Conservation (phyloP, 2,888 invertebrate species). For the Meandrusa payeni region DNA sequence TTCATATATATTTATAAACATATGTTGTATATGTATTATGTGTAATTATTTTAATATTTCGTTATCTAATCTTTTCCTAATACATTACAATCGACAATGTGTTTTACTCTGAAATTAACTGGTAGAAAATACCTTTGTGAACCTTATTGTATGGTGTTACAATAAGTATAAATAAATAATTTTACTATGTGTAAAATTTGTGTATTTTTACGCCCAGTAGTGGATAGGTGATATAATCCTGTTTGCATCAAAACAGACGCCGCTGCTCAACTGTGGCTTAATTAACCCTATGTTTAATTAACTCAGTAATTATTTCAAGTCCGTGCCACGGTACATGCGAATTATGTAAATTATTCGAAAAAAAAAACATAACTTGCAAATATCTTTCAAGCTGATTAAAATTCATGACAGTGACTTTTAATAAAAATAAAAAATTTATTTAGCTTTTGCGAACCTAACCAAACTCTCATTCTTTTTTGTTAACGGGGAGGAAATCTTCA, state of each 20-base stretch:
- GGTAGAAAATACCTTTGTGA: no score
- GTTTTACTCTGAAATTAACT: no score
- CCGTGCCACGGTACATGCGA: constrained; percentile 7
- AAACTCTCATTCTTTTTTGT: no score
- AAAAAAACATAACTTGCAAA: constrained; percentile 8
- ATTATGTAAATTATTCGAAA: constrained; percentile 20
- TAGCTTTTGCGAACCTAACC: no score
- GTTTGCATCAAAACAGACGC: constrained; percentile 15
- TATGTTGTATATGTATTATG: no score
- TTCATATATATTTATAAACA: no score
- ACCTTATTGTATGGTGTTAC: no score
- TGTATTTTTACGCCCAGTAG: constrained; percentile 16
- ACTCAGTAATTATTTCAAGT: constrained; percentile 20
- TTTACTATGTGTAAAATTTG: constrained; percentile 2
- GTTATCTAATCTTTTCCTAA: no score
- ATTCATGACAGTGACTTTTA: constrained; percentile 5
- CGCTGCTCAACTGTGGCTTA: constrained; percentile 13
- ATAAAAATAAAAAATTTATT: constrained; percentile 1
- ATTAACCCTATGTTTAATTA: constrained; percentile 16
- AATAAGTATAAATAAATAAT: neutral
- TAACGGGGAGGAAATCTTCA: no score
- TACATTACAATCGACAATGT: no score
- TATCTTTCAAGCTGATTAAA: constrained; percentile 1
- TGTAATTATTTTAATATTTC: no score
- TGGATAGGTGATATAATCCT: constrained; percentile 14